Base-by-base conservation (phyloP, 1,140 invertebrate genomes). In the Atopsyche davidsoni region DNA sequence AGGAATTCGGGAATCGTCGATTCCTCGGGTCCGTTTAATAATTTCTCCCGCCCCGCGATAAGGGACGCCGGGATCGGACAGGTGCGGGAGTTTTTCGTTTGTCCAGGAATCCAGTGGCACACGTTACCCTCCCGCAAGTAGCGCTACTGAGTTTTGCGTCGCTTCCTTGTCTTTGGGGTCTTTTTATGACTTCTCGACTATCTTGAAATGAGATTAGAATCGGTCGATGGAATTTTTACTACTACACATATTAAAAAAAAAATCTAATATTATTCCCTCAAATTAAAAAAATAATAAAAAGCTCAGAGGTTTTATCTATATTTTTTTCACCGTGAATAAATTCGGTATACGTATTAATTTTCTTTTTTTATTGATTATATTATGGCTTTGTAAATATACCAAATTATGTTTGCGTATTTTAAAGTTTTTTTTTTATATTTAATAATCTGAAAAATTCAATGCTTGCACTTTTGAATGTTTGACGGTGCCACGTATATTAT, bases 1-100 rank as follows among this genome's bases (percentile, higher is more conserved):
- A 21, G 55, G 55, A 53, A 56, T 56, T 47, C 46, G 39, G 42
- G 49, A 48, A 57, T 53, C 18, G 50, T 42, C 23, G 31, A 43
- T 50, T 34, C 46, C 36, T 9, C 35, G 21, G 46, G 46, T 7
- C n/a, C 6, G 36, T 21, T 35, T 41, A 44, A 46, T 48, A 52
- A 40, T 52, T 43, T 38, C 49, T 18, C 46, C 32, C 35, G 46
- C 18, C 53, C n/a, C n/a, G 40, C 45, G 41, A 55, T 52, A 36
- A 52, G 40, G 19, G 23, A 21, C n/a, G 17, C 31, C 28, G 38
- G 16, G 13, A 32, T 17, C 19, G 31, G 54, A 56, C 54, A 56
- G 54, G 48, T 56, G 54, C 46, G 18, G 18, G 32, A 38, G 7
- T 23, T n/a, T 22, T 23, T 31, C 34, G 44, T 11, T 25, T 18